Evolutionary conservation across 2,797 vertebrate species (phyloP), one percentile per base, ranked within the genome.

Genomic region (Amphiprion clarkii): DNA sequence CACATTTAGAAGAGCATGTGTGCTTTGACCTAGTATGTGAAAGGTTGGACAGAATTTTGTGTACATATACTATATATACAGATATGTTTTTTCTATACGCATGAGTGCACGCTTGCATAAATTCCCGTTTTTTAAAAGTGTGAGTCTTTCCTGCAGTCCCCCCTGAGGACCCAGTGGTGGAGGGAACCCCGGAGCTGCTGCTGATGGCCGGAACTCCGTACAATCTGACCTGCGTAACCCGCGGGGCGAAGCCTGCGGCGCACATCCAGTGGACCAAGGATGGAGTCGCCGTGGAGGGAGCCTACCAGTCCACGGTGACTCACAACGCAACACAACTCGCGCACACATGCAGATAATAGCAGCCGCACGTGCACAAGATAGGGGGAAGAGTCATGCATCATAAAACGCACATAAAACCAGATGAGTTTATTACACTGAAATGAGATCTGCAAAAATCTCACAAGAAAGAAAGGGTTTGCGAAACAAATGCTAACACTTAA

Each of bases 211-310:
- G 96, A n/a, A 95, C 90, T 0, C 95, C 96, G 0, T 94, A 95
- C 92, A 99, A 98, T 91, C 95, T 98, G 88, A 98, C 96, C 0
- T 99, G 98, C 73, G 90, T 96, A 65, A 97, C 97, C 2, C 94
- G 95, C 19, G 96, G 95, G 0, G 97, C 98, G 88, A 99, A 99
- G 79, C 98, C 98, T 0, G 96, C 97, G 0, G 97, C 97, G 0
- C 94, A 94, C 69, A 97, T 98, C 76, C 87, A 95, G 88, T 98
- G 98, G 97, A 95, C 95, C 92, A 95, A 96, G 13, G 96, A 98
- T 0, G 97, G 97, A 54, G 83, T 93, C 0, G 81, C 91, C 39
- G 94, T 97, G 85, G 95, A 96, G 0, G 97, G 96, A 0, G 96
- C 96, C 1, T 64, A 94, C 87, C 95, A 96, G 65, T 95, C 89